Conservation (phyloP, 1,140 invertebrate species). For the Charaxes varanes region DNA sequence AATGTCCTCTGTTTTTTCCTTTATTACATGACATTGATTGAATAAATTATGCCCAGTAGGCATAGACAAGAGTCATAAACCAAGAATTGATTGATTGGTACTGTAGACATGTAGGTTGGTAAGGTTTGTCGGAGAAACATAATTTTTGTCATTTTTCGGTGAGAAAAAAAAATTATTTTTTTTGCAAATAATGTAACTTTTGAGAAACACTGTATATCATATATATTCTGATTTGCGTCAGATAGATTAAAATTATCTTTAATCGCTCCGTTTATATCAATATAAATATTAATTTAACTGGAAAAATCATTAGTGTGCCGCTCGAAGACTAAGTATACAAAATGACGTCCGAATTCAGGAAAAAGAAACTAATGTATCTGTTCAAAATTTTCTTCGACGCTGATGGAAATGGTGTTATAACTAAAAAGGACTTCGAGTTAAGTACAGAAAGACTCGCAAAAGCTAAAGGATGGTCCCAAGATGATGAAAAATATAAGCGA, state of each 20-base stretch:
- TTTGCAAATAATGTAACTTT: too few relatives aligned
- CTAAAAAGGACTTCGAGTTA: constrained; percentile 85
- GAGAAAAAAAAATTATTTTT: too few relatives aligned
- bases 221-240: too few relatives aligned
- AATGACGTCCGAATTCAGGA: constrained; percentile 89
- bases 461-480: constrained; percentile 80
- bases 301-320: background rate
- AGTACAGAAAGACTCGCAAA: constrained; percentile 83
- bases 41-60: too few relatives aligned
- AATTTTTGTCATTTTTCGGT: too few relatives aligned
- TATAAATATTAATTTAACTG: constrained; percentile 12
- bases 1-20: too few relatives aligned
- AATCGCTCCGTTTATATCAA: constrained; percentile 6
- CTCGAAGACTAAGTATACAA: constrained; percentile 31
- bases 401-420: constrained; percentile 85
- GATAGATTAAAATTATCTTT: constrained; percentile 22
- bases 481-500: constrained; percentile 79
- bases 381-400: constrained; percentile 90
- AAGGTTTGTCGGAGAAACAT: too few relatives aligned
- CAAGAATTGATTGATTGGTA: too few relatives aligned
- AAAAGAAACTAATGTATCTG: constrained; percentile 88
- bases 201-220: too few relatives aligned
- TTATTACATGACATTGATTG: too few relatives aligned
- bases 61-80: too few relatives aligned
- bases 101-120: too few relatives aligned